Base-by-base conservation (phyloP, 2,888 invertebrate species). In the Drosophila peninsularis region DNA sequence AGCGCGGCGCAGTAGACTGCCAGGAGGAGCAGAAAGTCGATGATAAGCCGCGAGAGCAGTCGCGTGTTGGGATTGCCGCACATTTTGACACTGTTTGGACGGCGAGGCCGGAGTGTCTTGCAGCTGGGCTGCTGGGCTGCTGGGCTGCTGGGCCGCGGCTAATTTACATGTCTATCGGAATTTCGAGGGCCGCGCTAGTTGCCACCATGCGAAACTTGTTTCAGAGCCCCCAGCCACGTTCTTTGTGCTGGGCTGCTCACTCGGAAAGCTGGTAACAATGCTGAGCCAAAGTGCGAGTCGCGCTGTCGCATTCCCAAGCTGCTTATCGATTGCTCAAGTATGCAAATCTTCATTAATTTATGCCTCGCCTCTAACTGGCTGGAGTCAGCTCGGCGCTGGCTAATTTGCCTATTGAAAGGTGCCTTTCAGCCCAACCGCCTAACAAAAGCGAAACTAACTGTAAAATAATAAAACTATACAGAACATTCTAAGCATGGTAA, bases 31-130 rank as follows among this genome's bases (percentile, higher is more conserved):
- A 90, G 56, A 62, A 91, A 77, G 62, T 90, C 90, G 3, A 90
- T 71, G 56, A 90, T 78, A 45, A 91, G 84, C 44, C 91, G 87
- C 64, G 86, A 74, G 34, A 90, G 71, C 24, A 90, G 80, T 58
- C 90, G 90, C 47, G 83, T 90, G 70, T 90, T 90, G 32, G 87
- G 77, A 78, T 90, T 90, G 68, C 86, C 86, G 75, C 90, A 90
- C 89, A 90, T 89, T 74, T 74, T 85, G 61, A 76, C 60, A 84
- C 82, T 87, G 74, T 5, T 32, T 49, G 19, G 49, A 7, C 19
- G 49, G 9, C 32, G 32, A 34, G 49, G 34, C 14, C 49, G 14
- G 9, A 21, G 49, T 21, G 11, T 34, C 54, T 57, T 72, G 50
- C 52, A 52, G 62, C 75, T 63, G 54, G 42, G 61, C 61, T n/a